Conservation (phyloP, 2,888 invertebrate genomes). For the Tuta absoluta region DNA sequence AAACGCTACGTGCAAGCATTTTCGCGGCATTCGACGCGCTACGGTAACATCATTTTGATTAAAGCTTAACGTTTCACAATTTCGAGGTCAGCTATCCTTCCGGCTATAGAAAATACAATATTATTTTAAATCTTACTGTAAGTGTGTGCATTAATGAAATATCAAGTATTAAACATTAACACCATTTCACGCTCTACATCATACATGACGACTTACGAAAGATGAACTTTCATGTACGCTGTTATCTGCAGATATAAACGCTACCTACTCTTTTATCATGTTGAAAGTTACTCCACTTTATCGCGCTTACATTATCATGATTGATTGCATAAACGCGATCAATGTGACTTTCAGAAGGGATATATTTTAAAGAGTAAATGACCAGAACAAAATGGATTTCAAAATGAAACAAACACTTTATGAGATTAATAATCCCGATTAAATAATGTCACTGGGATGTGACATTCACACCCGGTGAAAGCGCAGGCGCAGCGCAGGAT, state of each 20-base stretch:
- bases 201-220: constrained; percentile 17
- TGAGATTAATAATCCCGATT: constrained; percentile 63
- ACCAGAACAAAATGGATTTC: constrained; percentile 64
- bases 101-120: not conserved
- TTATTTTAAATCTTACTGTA: not conserved
- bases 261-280: constrained; percentile 2
- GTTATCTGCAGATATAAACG: not conserved
- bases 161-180: constrained; percentile 5
- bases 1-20: constrained; percentile 68
- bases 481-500: constrained; percentile 66
- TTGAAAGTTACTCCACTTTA: constrained; percentile 11
- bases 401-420: constrained; percentile 53
- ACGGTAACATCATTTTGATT: not conserved
- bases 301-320: constrained; percentile 24
- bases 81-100: not conserved
- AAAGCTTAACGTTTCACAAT: not conserved
- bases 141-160: not conserved
- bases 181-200: constrained; percentile 20
- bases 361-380: constrained; percentile 48
- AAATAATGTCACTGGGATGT: constrained; percentile 63
- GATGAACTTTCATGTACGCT: constrained; percentile 17
- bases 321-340: constrained; percentile 23
- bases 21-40: constrained; percentile 44
- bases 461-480: constrained; percentile 77
- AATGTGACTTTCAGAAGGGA: constrained; percentile 21